A percentile compares a stretch with the other conserved stretches of the same genome.
Conservation (phyloP, 2,113 vertebrate species). For the Apistogramma diplotaenia region DNA sequence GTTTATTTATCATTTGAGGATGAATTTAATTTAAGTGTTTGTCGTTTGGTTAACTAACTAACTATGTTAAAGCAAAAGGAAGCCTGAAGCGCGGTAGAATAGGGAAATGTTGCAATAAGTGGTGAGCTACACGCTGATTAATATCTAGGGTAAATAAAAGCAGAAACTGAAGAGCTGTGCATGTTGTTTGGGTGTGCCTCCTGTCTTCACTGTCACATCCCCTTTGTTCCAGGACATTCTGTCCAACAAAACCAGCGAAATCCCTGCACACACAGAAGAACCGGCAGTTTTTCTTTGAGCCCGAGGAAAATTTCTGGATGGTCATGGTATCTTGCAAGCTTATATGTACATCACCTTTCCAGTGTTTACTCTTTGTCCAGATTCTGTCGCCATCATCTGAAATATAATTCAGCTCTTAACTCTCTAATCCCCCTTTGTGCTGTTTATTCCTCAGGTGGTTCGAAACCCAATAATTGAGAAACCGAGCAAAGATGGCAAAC, state of each 20-base stretch:
- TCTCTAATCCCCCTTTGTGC: not conserved
- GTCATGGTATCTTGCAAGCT: slow-evolving; percentile 85
- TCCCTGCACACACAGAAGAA: slow-evolving; percentile 98
- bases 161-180: not conserved
- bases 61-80: not conserved
- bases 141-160: not conserved
- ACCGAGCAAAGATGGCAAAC: slow-evolving; percentile 92
- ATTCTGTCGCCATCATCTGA: not conserved
- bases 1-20: not conserved
- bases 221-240: slow-evolving; percentile 87
- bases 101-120: slow-evolving; percentile 4
- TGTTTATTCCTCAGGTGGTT: slow-evolving; percentile 82
- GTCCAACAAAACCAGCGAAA: slow-evolving; percentile 95
- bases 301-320: slow-evolving; percentile 97
- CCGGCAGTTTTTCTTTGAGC: slow-evolving; percentile 95
- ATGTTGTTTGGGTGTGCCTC: not conserved
- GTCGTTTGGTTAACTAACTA: not conserved
- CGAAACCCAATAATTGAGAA: slow-evolving; percentile 95
- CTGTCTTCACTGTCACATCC: not conserved
- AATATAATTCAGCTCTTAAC: not conserved
- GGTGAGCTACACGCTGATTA: not conserved
- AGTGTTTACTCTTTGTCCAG: not conserved
- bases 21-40: not conserved
- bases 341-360: not conserved
- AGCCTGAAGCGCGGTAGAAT: not conserved